Conservation (phyloP, 1,140 invertebrate species). For the Palaemon carinicauda region DNA sequence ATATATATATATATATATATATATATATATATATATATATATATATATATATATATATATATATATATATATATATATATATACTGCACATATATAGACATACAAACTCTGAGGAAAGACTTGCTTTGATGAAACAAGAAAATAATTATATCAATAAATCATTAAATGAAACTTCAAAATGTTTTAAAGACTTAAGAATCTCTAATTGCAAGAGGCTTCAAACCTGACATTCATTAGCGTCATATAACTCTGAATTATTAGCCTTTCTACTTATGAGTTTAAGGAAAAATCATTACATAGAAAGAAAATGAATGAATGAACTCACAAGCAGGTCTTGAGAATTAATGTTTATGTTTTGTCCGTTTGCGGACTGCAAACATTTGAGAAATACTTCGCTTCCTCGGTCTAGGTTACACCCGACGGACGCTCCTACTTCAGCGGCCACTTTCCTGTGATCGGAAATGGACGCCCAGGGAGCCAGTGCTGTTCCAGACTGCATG, state of each 20-base stretch:
- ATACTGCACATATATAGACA: too few species aligned
- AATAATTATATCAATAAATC: background rate
- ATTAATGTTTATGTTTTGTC: background rate
- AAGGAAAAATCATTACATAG: too few species aligned
- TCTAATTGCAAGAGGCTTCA: too few species aligned
- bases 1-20: too few species aligned
- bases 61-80: background rate
- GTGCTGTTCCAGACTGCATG: slow-evolving; percentile 62
- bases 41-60: background rate
- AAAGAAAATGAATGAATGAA: too few species aligned
- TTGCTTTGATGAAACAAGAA: background rate
- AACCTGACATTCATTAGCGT: too few species aligned
- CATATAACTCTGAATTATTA: too few species aligned
- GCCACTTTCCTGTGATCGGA: slow-evolving; percentile 24
- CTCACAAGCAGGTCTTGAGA: background rate
- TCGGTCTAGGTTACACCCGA: background rate
- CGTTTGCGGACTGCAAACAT: background rate
- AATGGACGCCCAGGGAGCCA: slow-evolving; percentile 61
- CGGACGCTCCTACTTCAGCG: background rate
- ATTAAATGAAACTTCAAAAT: too few species aligned
- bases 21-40: background rate
- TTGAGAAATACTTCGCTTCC: background rate
- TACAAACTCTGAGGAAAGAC: too few species aligned
- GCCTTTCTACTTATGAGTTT: too few species aligned
- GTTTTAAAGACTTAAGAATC: background rate